A percentile compares a stretch with the other conserved stretches of the same genome.
Conservation (phyloP, 2,797 vertebrate genomes). For the Melanotaenia parkinsoni region DNA sequence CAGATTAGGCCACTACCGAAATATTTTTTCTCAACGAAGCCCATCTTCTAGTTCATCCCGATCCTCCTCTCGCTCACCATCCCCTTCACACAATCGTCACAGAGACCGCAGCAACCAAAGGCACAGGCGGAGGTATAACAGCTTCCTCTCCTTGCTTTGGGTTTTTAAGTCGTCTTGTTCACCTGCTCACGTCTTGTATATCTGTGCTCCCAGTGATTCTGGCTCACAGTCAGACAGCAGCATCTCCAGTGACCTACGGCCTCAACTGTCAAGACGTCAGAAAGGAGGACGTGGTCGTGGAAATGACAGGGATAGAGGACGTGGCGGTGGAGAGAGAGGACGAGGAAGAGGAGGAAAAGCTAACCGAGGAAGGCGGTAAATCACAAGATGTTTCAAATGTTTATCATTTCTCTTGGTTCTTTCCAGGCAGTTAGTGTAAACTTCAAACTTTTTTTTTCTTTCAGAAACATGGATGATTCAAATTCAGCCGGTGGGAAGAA, state of each 20-base stretch:
- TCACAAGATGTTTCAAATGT: not conserved
- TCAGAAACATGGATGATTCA: constrained; percentile 82
- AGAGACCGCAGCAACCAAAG: constrained; percentile 81
- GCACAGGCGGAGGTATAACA: constrained; percentile 78
- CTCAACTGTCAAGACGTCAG: constrained; percentile 86
- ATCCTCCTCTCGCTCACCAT: constrained; percentile 90
- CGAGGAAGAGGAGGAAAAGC: constrained; percentile 90
- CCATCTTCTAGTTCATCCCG: constrained; percentile 89
- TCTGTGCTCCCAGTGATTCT: constrained; percentile 84
- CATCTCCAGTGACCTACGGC: constrained; percentile 86
- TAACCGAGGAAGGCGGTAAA: constrained; percentile 87
- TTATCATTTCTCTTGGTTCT: not conserved
- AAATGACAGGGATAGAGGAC: constrained; percentile 81
- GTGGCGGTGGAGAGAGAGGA: constrained; percentile 85
- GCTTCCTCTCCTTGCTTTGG: not conserved
- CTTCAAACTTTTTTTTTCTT: not conserved
- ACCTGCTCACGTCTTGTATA: not conserved
- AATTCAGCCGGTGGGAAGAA: constrained; percentile 78
- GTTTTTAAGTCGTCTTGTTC: not conserved
- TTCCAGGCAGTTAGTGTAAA: not conserved
- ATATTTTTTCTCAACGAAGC: constrained; percentile 92
- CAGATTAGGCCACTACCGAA: constrained; percentile 88
- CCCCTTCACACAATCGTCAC: constrained; percentile 83
- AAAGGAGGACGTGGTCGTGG: constrained; percentile 85
- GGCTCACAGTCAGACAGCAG: constrained; percentile 92